Percentiles rank a stretch among this genome's conserved stretches.
Conservation (phyloP, 2,113 vertebrate species). For the Recurvirostra avosetta region DNA sequence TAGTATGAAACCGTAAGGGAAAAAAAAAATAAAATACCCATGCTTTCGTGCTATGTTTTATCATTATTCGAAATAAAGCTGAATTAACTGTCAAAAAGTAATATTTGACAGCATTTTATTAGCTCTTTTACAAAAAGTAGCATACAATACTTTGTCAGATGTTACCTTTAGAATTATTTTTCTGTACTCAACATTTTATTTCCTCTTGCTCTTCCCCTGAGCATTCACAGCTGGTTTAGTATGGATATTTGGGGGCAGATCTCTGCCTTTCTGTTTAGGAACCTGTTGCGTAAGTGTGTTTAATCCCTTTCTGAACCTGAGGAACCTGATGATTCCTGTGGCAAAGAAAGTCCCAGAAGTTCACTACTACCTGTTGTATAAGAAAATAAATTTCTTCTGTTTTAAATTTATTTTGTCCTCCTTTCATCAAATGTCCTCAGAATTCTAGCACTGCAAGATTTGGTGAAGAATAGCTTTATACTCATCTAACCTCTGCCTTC, state of each 20-base stretch:
- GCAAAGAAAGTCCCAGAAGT: not conserved
- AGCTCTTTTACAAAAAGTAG: not conserved
- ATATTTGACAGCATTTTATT: not conserved
- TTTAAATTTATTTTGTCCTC: not conserved
- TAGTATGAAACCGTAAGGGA: not conserved
- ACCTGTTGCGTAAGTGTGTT: not conserved
- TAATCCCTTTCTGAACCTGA: not conserved
- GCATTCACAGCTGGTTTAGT: not conserved
- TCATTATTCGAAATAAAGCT: fast-evolving
- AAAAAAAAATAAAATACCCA: not conserved
- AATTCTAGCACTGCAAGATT: not conserved
- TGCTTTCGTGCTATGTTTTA: not conserved
- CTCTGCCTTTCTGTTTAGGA: not conserved
- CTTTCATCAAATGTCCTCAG: not conserved
- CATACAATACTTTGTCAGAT: not conserved
- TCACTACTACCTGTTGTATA: not conserved
- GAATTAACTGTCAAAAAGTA: not conserved
- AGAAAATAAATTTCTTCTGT: not conserved
- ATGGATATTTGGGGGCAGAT: not conserved
- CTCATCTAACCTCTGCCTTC: not conserved
- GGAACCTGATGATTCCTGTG: not conserved
- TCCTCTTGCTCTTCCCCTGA: not conserved
- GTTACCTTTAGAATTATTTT: not conserved
- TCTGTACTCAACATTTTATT: not conserved
- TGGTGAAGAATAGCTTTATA: not conserved